Evolutionary conservation across 2,888 invertebrate genomes (phyloP).

Genomic region (Platycnemis pennipes): DNA sequence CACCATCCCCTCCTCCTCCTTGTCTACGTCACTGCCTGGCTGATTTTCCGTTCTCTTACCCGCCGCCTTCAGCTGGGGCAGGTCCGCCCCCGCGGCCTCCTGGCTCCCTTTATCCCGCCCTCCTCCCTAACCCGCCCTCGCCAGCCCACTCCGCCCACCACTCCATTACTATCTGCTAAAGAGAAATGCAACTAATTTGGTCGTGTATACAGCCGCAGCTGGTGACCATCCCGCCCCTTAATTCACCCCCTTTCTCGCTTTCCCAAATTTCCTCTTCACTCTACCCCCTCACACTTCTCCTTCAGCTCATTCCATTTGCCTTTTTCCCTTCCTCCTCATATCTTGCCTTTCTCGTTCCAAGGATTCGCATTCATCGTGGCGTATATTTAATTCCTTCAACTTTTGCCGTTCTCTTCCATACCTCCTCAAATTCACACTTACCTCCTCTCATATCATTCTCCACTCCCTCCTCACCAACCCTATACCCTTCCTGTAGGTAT

Average conservation of each 20-base stretch:
- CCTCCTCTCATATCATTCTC: no score
- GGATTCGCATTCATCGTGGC: not conserved
- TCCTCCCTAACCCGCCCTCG: not conserved
- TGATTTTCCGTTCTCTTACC: not conserved
- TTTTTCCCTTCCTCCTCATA: not conserved
- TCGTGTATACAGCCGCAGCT: constrained; percentile 62
- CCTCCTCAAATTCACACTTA: no score
- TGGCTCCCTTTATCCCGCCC: not conserved
- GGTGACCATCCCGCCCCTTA: constrained; percentile 40
- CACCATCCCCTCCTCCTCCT: not conserved
- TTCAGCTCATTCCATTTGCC: not conserved
- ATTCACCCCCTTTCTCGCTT: not conserved
- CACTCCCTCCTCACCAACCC: no score
- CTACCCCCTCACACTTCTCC: not conserved
- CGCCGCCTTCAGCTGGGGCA: not conserved
- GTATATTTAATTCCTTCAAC: not conserved
- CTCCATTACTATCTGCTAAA: constrained; percentile 62
- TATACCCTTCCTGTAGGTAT: no score
- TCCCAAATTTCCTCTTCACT: not conserved
- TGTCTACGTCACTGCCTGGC: not conserved
- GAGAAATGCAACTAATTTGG: constrained; percentile 66
- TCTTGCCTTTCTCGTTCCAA: not conserved
- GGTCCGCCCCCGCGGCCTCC: not conserved
- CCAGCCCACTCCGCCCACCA: not conserved
- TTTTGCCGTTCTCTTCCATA: not conserved